Conservation (phyloP, 2,113 vertebrate genomes). For the Tichodroma muraria region DNA sequence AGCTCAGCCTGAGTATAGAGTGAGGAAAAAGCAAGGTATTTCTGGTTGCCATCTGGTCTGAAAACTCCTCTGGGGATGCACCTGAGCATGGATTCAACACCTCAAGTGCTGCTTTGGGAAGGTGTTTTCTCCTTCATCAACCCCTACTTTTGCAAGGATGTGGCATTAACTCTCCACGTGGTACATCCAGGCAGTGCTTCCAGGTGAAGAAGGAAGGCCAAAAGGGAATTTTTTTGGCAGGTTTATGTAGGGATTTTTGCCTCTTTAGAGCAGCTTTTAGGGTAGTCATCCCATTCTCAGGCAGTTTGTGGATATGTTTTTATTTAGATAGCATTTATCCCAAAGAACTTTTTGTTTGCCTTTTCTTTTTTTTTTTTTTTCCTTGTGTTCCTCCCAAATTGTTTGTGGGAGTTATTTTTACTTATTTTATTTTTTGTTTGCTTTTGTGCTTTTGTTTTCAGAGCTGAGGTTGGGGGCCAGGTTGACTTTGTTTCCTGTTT, state of each 20-base stretch:
- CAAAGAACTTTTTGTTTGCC: neutral
- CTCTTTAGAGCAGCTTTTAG: neutral
- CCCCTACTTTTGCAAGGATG: fast-evolving
- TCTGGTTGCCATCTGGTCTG: neutral
- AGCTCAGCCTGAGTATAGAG: neutral
- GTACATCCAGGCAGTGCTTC: neutral
- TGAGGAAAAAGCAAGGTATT: neutral
- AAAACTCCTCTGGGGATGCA: neutral
- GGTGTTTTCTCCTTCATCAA: neutral
- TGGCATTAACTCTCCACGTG: neutral
- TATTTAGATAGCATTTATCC: neutral
- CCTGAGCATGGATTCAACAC: fast-evolving
- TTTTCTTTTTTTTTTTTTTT: neutral
- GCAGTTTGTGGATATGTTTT: neutral
- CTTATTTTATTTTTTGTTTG: neutral
- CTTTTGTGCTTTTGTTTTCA: neutral
- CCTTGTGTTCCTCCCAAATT: too few relatives aligned
- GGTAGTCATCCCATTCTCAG: neutral
- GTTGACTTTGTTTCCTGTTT: neutral
- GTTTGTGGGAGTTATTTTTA: neutral
- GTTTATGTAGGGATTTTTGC: neutral
- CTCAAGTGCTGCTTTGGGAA: fast-evolving
- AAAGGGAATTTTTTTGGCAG: neutral
- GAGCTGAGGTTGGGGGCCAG: neutral
- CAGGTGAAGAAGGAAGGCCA: neutral